A percentile compares a stretch with the other conserved stretches of the same genome.
Evolutionary conservation across 2,888 invertebrate genomes (phyloP).

Genomic region (Sericinus montela): DNA sequence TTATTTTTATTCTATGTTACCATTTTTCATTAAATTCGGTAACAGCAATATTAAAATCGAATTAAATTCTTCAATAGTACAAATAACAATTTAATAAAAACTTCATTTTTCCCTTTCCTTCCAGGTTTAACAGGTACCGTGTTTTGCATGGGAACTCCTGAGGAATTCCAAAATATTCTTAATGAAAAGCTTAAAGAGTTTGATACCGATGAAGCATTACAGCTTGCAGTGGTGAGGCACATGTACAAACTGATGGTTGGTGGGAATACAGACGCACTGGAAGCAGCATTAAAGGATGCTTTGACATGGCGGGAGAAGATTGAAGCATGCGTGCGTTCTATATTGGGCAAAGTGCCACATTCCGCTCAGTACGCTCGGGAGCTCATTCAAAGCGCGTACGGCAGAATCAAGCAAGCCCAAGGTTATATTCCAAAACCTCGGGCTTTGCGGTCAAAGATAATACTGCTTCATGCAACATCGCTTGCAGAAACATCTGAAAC

Average conservation of each 20-base stretch:
- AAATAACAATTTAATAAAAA: no score
- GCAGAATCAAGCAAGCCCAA: conserved; percentile 26
- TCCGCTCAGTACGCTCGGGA: conserved; percentile 47
- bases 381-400: conserved; percentile 38
- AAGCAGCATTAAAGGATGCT: conserved; percentile 19
- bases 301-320: conserved; percentile 38
- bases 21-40: no score
- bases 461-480: conserved; percentile 36
- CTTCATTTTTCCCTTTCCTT: not conserved
- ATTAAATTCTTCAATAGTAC: no score
- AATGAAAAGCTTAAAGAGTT: conserved; percentile 32
- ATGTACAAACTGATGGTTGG: conserved; percentile 36
- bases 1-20: no score
- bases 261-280: conserved; percentile 22
- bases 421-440: conserved; percentile 20
- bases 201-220: conserved; percentile 28
- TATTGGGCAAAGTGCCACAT: conserved; percentile 41
- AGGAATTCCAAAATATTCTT: conserved; percentile 33
- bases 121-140: conserved; percentile 46
- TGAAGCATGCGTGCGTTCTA: conserved; percentile 31
- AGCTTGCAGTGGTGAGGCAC: conserved; percentile 34
- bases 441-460: conserved; percentile 33
- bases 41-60: no score
- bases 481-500: conserved; percentile 30
- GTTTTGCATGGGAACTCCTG: conserved; percentile 42